phyloP scores from a whole-genome alignment of 2,113 vertebrate species.

The Odontophorus gujanensis region DNA sequence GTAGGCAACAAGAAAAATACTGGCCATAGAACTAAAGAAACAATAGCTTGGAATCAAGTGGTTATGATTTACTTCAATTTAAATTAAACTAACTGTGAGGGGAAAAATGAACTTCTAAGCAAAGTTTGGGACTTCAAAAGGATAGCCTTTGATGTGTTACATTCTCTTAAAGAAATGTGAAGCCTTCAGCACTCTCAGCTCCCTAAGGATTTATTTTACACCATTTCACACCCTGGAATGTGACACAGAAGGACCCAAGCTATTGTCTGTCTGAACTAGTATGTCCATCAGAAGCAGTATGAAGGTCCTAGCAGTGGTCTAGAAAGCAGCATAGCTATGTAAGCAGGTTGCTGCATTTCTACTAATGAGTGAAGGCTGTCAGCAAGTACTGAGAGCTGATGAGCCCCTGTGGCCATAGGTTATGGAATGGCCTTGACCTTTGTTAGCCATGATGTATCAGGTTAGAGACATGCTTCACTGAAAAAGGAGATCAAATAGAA shows the following conservation, averaged over 20 bases:
- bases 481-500: background rate
- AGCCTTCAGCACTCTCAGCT: background rate
- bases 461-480: background rate
- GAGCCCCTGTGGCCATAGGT: rapidly evolving
- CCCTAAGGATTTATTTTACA: background rate
- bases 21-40: background rate
- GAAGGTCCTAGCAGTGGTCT: background rate
- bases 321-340: background rate
- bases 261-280: background rate
- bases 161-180: background rate
- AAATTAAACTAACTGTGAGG: background rate
- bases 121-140: background rate
- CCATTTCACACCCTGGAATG: background rate
- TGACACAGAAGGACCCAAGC: background rate
- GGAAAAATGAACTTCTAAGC: background rate
- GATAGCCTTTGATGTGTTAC: background rate
- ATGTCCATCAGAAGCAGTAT: background rate
- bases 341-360: background rate
- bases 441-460: background rate
- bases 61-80: background rate
- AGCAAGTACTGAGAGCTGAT: background rate
- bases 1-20: background rate
- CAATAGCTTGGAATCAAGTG: background rate
- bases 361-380: background rate
- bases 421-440: background rate